Evolutionary conservation across 2,113 vertebrate species (phyloP).

Genomic region (Planiliza haematocheilus): DNA sequence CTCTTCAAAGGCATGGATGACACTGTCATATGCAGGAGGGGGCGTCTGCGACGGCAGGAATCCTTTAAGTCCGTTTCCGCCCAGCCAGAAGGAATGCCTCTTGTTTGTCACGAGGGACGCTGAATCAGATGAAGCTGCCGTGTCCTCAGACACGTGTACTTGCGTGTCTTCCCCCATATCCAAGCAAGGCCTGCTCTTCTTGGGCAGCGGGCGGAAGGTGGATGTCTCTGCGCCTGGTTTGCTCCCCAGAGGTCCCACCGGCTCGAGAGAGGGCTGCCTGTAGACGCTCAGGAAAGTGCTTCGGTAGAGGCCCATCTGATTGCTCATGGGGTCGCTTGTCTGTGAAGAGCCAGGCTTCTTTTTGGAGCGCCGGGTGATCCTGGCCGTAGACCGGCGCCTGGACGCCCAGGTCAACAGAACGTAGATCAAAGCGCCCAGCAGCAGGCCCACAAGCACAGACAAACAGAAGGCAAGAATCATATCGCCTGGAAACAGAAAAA

Average conservation of each 20-base stretch:
- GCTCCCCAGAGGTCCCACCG: slow-evolving; percentile 88
- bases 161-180: slow-evolving; percentile 87
- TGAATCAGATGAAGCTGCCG: slow-evolving; percentile 63
- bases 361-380: slow-evolving; percentile 87
- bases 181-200: slow-evolving; percentile 82
- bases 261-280: slow-evolving; percentile 91
- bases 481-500: slow-evolving; percentile 82
- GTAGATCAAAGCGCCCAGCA: slow-evolving; percentile 91
- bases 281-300: slow-evolving; percentile 92
- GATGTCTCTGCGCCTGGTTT: slow-evolving; percentile 89
- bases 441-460: slow-evolving; percentile 90
- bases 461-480: slow-evolving; percentile 92
- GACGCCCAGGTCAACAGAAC: slow-evolving; percentile 88
- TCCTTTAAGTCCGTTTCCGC: slow-evolving; percentile 84
- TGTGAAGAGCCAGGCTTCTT: slow-evolving; percentile 72
- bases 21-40: slow-evolving; percentile 92
- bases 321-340: slow-evolving; percentile 56
- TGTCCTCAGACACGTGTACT: slow-evolving; percentile 81
- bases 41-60: slow-evolving; percentile 88
- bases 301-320: slow-evolving; percentile 88
- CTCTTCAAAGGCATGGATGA: slow-evolving; percentile 93
- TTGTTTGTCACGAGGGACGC: slow-evolving; percentile 76
- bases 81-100: slow-evolving; percentile 91
- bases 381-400: slow-evolving; percentile 88
- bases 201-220: slow-evolving; percentile 90